Conservation (phyloP, 2,888 invertebrate species). For the Dione vanillae region DNA sequence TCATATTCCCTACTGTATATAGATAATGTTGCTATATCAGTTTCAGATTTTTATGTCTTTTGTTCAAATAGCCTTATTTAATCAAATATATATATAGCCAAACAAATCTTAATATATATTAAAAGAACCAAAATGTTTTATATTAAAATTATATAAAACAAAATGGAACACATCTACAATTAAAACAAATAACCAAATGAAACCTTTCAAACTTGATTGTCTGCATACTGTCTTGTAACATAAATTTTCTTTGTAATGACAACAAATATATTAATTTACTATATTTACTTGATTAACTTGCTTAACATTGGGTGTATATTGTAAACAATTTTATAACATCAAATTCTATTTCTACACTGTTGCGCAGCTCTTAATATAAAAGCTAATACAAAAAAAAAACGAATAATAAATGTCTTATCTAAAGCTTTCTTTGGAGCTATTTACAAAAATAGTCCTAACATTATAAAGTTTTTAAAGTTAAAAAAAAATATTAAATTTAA, state of each 20-base stretch:
- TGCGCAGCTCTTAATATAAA: constrained; percentile 13
- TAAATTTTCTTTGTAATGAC: constrained; percentile 4
- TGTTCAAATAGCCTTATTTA: constrained; percentile 18
- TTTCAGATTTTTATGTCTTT: no score
- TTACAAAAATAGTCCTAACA: constrained; percentile 15
- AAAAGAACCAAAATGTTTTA: constrained; percentile 33
- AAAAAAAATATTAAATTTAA: background rate
- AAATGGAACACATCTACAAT: constrained; percentile 21
- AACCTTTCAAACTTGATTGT: constrained; percentile 11
- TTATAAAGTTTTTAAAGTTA: background rate
- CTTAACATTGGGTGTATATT: constrained; percentile 17
- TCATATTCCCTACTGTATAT: background rate
- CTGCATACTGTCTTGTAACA: constrained; percentile 24
- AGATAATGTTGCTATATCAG: constrained; percentile 43
- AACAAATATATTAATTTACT: constrained; percentile 15
- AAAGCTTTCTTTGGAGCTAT: constrained; percentile 5
- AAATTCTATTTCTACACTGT: constrained; percentile 17
- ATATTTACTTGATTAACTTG: constrained; percentile 9
- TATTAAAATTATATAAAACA: constrained; percentile 25
- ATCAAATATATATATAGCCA: constrained; percentile 51
- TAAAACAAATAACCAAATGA: constrained; percentile 44
- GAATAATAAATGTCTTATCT: constrained; percentile 12
- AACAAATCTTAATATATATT: constrained; percentile 50
- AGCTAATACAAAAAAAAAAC: constrained; percentile 13
- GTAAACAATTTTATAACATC: constrained; percentile 12